A percentile compares a stretch with the other conserved stretches of the same genome.
Conservation (phyloP, 2,797 vertebrate species). For the Ispidina lecontei region DNA sequence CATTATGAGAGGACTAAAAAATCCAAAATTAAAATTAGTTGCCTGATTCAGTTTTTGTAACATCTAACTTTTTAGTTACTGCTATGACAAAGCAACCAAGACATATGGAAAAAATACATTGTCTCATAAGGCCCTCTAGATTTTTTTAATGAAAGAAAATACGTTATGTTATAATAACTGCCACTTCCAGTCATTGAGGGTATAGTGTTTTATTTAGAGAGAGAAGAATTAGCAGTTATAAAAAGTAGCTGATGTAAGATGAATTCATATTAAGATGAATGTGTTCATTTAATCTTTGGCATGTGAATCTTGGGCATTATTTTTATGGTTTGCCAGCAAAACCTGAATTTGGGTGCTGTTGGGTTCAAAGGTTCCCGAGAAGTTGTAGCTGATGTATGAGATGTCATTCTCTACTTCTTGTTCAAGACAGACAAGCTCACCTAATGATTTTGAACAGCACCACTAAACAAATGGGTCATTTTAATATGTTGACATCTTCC, state of each 20-base stretch:
- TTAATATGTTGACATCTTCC: neutral
- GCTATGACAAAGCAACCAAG: neutral
- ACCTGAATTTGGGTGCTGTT: neutral
- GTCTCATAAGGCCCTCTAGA: neutral
- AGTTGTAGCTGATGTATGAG: neutral
- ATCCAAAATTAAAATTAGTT: constrained; percentile 60
- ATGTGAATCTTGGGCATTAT: neutral
- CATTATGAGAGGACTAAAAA: constrained; percentile 54
- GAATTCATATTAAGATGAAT: neutral
- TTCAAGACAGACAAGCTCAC: neutral
- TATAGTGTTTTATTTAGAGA: neutral
- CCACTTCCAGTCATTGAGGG: neutral
- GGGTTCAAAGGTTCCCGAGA: neutral
- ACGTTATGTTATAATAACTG: neutral
- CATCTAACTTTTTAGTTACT: constrained; percentile 2
- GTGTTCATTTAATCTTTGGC: neutral
- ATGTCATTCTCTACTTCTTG: neutral
- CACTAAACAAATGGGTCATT: neutral
- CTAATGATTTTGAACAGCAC: neutral
- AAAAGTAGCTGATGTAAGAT: neutral
- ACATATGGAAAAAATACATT: constrained; percentile 10
- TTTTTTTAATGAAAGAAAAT: neutral
- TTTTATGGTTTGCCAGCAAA: neutral
- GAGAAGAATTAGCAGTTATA: neutral
- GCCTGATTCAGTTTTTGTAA: constrained; percentile 25